Conservation (phyloP, 1,140 invertebrate genomes). For the Diachasmimorpha longicaudata region DNA sequence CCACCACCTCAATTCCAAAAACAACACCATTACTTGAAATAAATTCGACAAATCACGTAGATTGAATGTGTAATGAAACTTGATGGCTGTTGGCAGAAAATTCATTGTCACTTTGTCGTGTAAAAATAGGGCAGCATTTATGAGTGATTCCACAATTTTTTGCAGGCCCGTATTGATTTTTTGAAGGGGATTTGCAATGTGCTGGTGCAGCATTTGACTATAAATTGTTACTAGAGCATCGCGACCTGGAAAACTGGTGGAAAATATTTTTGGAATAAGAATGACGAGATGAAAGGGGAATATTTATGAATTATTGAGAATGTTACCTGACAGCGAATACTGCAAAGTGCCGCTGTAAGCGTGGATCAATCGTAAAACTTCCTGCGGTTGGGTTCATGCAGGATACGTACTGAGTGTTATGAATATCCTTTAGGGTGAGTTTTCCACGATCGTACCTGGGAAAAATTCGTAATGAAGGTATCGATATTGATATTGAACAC, state of each 20-base stretch:
- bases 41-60: conserved; percentile 91
- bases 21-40: conserved; percentile 70
- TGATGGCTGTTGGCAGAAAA: conserved; percentile 90
- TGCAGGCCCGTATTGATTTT: conserved; percentile 71
- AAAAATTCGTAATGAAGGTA: conserved; percentile 7
- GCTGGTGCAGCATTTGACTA: conserved; percentile 79
- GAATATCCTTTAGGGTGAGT: conserved; percentile 88
- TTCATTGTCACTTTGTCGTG: conserved; percentile 77
- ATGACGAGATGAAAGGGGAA: neutral
- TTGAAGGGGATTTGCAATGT: conserved; percentile 71
- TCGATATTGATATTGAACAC: conserved; percentile 8
- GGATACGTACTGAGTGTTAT: conserved; percentile 91
- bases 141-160: conserved; percentile 68
- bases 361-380: conserved; percentile 90
- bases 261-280: conserved; percentile 6
- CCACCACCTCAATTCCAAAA: neutral
- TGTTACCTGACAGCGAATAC: conserved; percentile 70
- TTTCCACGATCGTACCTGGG: conserved; percentile 82
- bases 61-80: conserved; percentile 96
- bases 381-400: conserved; percentile 98
- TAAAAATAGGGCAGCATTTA: conserved; percentile 75
- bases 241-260: conserved; percentile 77
- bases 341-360: conserved; percentile 91
- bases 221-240: conserved; percentile 87
- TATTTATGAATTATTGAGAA: conserved; percentile 12